Conservation (phyloP, 1,140 invertebrate genomes). For the Halictus rubicundus region DNA sequence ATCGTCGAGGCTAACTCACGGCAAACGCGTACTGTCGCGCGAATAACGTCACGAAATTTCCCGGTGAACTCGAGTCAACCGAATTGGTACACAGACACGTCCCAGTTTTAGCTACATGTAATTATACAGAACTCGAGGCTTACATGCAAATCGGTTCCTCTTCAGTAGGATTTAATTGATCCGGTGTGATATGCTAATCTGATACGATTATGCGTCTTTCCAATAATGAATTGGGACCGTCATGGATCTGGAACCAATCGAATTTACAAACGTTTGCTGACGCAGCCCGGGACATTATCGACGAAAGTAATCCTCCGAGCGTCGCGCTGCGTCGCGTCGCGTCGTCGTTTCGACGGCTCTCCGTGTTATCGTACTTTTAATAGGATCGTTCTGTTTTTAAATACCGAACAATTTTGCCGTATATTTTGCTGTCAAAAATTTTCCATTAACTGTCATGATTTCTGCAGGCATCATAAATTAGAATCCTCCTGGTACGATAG, state of each 20-base stretch:
- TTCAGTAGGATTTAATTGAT: slow-evolving; percentile 24
- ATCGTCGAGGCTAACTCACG: no score
- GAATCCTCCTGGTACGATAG: no score
- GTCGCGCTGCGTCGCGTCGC: no score
- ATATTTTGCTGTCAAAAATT: no score
- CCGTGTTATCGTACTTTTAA: no score
- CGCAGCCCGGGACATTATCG: not conserved
- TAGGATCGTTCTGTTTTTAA: no score
- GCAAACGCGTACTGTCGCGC: no score
- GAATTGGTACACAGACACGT: not conserved
- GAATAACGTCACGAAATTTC: not conserved
- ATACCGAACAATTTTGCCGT: no score
- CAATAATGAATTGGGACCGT: slow-evolving; percentile 5
- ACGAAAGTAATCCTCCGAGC: not conserved
- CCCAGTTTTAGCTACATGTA: slow-evolving; percentile 9
- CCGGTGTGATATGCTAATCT: slow-evolving; percentile 14
- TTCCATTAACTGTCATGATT: no score
- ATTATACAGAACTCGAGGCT: slow-evolving; percentile 10
- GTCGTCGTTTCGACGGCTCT: no score
- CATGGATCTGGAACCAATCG: not conserved
- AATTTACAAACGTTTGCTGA: not conserved
- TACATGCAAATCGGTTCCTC: slow-evolving; percentile 12
- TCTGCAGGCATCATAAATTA: no score
- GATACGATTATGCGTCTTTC: slow-evolving; percentile 19
- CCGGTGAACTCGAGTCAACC: not conserved